A percentile compares a stretch with the other conserved stretches of the same genome.
Evolutionary conservation across 2,113 vertebrate genomes (phyloP).

Genomic region (Labrus mixtus): DNA sequence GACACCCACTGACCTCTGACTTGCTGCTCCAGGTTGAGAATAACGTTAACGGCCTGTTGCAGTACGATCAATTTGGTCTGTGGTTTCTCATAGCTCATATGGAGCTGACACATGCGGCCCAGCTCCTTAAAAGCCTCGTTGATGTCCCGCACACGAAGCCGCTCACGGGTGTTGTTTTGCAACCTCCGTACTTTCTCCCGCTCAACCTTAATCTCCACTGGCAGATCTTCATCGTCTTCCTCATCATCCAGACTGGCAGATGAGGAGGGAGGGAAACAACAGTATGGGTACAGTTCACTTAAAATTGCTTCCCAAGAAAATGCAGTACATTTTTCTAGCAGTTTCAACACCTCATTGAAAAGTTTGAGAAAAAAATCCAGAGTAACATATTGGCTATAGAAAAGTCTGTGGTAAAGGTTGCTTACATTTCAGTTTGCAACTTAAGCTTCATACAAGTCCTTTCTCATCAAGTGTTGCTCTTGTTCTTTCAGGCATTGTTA

Average conservation of each 20-base stretch:
- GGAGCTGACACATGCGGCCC: conserved; percentile 98
- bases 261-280: conserved; percentile 77
- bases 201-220: conserved; percentile 97
- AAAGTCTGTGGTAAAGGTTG: too few species aligned
- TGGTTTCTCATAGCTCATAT: conserved; percentile 98
- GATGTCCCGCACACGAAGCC: conserved; percentile 98
- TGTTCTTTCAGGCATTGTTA: too few species aligned
- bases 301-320: background rate
- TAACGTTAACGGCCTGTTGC: conserved; percentile 98
- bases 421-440: too few species aligned
- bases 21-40: conserved; percentile 99
- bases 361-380: too few species aligned
- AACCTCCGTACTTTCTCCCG: conserved; percentile 97
- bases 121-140: conserved; percentile 99
- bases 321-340: background rate
- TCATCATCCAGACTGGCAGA: conserved; percentile 86
- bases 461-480: too few species aligned
- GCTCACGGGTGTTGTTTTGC: conserved; percentile 97
- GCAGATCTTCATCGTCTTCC: conserved; percentile 93
- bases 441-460: too few species aligned
- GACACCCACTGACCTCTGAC: conserved; percentile 98
- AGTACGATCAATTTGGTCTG: conserved; percentile 99
- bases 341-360: background rate
- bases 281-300: conserved; percentile 65
- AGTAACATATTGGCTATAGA: too few species aligned